These are phyloP conservation scores for Hormaphis cornu DNA, from an alignment of 1,140 invertebrate genomes.

Conservation along the genomic window DNA sequence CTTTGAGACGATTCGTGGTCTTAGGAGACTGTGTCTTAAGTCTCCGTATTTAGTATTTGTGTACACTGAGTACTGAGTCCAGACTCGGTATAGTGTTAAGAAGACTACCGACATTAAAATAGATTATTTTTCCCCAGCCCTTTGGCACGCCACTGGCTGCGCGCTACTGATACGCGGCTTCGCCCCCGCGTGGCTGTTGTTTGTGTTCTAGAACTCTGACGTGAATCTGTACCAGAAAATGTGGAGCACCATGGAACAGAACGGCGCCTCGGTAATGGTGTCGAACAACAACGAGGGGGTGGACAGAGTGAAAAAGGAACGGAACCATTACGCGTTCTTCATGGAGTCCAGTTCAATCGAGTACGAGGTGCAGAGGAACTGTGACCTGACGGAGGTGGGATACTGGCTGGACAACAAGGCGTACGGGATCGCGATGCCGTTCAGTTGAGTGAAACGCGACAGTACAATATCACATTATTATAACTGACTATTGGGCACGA, in stretches of 20 bases:
- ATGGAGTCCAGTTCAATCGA: slow-evolving; percentile 81
- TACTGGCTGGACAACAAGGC: slow-evolving; percentile 67
- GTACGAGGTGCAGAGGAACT: slow-evolving; percentile 65
- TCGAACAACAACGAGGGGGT: slow-evolving; percentile 73
- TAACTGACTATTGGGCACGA: no score
- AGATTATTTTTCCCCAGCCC: no score
- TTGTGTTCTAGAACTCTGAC: slow-evolving; percentile 50
- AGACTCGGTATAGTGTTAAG: no score
- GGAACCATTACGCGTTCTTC: slow-evolving; percentile 62
- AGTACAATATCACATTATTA: no score
- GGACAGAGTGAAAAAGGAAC: slow-evolving; percentile 63
- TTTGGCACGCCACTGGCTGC: no score
- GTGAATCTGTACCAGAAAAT: slow-evolving; percentile 64
- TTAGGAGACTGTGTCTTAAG: no score
- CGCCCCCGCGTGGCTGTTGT: no score
- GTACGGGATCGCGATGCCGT: slow-evolving; percentile 67
- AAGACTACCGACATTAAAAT: no score
- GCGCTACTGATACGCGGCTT: no score
- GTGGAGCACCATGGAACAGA: slow-evolving; percentile 73
- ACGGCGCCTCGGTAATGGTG: slow-evolving; percentile 71
- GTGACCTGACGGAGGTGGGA: slow-evolving; percentile 72
- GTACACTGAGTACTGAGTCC: no score
- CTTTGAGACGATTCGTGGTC: no score
- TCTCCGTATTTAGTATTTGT: no score
- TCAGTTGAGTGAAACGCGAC: slow-evolving; percentile 54